Evolutionary conservation across 2,888 invertebrate species (phyloP).

Genomic region (Tortrix viridana): DNA sequence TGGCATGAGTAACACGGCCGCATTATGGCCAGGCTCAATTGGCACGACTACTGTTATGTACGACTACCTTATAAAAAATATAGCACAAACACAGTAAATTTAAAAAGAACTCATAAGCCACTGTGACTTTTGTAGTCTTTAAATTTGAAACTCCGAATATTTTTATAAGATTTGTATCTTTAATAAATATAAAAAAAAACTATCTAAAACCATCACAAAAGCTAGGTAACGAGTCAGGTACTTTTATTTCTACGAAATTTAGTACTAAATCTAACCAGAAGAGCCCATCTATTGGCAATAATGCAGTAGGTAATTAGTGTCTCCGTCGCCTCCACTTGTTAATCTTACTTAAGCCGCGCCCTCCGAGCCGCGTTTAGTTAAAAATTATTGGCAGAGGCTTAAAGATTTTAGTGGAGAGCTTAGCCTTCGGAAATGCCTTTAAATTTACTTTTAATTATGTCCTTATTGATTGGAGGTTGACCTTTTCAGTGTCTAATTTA

Average conservation of each 20-base stretch:
- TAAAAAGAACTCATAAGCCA: too few relatives aligned
- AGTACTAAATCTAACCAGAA: slow-evolving; percentile 68
- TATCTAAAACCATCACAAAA: not conserved
- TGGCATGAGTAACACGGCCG: too few relatives aligned
- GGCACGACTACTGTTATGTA: too few relatives aligned
- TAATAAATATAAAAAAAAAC: too few relatives aligned
- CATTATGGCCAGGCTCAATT: too few relatives aligned
- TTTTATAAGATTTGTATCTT: too few relatives aligned
- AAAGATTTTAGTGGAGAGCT: slow-evolving; percentile 27
- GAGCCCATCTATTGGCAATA: slow-evolving; percentile 75
- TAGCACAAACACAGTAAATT: too few relatives aligned
- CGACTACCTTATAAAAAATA: too few relatives aligned
- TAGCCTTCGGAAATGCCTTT: slow-evolving; percentile 21
- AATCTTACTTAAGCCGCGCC: slow-evolving; percentile 62
- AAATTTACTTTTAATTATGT: slow-evolving; percentile 34
- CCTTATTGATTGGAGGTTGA: slow-evolving; percentile 28
- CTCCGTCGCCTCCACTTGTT: slow-evolving; percentile 62
- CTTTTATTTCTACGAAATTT: slow-evolving; percentile 42
- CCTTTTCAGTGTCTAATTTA: slow-evolving; percentile 23
- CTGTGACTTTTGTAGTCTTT: too few relatives aligned
- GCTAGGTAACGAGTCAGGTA: not conserved
- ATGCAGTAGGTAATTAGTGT: slow-evolving; percentile 77
- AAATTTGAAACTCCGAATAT: too few relatives aligned
- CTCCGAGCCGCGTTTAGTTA: slow-evolving; percentile 65
- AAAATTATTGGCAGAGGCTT: slow-evolving; percentile 60